phyloP scores from a whole-genome alignment of 2,797 vertebrate species.

The Astyanax mexicanus region DNA sequence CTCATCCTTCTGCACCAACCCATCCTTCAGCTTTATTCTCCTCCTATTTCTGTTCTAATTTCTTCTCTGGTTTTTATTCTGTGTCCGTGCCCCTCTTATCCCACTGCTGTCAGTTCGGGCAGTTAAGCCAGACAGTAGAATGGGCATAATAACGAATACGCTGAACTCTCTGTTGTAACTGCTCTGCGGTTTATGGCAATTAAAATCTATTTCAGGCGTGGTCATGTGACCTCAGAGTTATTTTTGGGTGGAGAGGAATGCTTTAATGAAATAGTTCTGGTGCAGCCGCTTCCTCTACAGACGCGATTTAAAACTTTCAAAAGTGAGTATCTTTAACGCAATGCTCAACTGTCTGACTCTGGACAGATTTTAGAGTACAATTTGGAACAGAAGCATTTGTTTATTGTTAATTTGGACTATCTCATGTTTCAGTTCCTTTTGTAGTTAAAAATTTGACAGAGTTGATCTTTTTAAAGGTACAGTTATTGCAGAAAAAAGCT shows the following conservation, averaged over 20 bases:
- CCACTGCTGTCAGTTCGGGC: slow-evolving; percentile 26
- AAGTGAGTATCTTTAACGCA: neutral
- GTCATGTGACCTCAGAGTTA: neutral
- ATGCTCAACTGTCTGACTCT: too few relatives aligned
- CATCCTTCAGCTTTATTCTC: neutral
- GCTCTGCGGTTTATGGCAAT: slow-evolving; percentile 29
- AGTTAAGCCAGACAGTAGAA: slow-evolving; percentile 10
- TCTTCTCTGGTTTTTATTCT: neutral
- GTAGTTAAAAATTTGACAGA: too few relatives aligned
- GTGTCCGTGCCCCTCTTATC: neutral
- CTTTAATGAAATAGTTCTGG: neutral
- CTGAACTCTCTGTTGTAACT: slow-evolving; percentile 37
- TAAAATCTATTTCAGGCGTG: slow-evolving; percentile 15
- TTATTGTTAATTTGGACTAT: neutral
- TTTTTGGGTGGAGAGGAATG: neutral
- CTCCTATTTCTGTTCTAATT: neutral
- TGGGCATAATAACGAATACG: slow-evolving; percentile 1
- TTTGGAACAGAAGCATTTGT: neutral
- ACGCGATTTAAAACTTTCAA: neutral
- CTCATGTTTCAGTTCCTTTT: too few relatives aligned
- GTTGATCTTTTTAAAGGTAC: too few relatives aligned
- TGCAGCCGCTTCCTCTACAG: neutral
- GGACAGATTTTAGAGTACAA: neutral
- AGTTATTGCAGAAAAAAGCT: too few relatives aligned
- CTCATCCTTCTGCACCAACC: neutral